phyloP scores from a whole-genome alignment of 2,797 vertebrate species.

The Peromyscus nudipes region DNA sequence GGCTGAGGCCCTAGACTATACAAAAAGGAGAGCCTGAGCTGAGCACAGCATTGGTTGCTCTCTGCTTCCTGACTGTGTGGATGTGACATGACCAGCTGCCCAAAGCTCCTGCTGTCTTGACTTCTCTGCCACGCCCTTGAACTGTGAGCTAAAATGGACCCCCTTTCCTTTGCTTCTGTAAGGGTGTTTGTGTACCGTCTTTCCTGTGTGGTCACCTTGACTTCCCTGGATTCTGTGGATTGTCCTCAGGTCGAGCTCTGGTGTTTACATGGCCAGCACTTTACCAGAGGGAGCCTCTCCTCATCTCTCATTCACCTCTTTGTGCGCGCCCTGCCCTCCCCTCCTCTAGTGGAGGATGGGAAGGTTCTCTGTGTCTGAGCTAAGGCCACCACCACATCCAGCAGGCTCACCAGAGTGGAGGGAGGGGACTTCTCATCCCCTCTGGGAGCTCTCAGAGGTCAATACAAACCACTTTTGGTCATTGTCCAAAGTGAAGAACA shows the following conservation, averaged over 20 bases:
- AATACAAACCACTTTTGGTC: conserved; percentile 75
- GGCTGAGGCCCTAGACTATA: neutral
- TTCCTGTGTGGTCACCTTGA: neutral
- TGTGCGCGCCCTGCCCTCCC: neutral
- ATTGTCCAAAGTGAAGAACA: conserved; percentile 83
- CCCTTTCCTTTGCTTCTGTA: neutral
- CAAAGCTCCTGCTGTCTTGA: neutral
- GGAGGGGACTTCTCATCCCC: neutral
- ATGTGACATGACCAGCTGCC: neutral
- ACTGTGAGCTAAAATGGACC: neutral
- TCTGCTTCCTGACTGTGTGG: neutral
- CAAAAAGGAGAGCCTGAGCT: neutral
- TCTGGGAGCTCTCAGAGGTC: conserved; percentile 63
- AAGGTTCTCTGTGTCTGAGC: conserved; percentile 6
- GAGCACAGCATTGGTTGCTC: neutral
- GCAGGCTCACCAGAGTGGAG: neutral
- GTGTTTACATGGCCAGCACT: neutral
- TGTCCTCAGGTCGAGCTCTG: neutral
- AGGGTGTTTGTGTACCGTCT: neutral
- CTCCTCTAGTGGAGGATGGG: fast-evolving
- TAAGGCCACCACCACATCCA: conserved; percentile 25
- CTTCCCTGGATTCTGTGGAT: neutral
- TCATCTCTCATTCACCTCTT: neutral
- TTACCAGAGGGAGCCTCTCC: neutral
- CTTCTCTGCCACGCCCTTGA: neutral